These are phyloP conservation scores for Xanthia icteritia DNA, from an alignment of 2,888 invertebrate species.

Conservation along the genomic window DNA sequence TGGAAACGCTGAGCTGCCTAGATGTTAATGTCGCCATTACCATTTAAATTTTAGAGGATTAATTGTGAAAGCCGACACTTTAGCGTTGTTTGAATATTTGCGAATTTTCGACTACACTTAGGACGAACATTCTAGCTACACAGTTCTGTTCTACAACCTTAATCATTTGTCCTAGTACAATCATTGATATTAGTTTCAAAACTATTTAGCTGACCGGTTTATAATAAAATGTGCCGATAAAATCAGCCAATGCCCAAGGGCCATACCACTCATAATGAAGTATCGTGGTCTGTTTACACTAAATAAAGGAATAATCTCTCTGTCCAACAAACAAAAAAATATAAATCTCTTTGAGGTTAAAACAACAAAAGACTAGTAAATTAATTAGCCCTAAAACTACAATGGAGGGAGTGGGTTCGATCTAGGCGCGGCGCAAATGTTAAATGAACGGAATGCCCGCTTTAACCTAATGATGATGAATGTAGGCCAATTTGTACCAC, in stretches of 20 bases:
- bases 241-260: too few species aligned
- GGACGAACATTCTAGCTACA: not conserved
- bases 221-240: not conserved
- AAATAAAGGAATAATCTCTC: not conserved
- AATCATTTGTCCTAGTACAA: not conserved
- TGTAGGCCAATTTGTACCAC: slow-evolving; percentile 63
- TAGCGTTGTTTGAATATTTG: slow-evolving; percentile 43
- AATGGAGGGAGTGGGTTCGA: slow-evolving; percentile 61
- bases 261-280: not conserved
- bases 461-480: slow-evolving; percentile 57
- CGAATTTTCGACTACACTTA: slow-evolving; percentile 26
- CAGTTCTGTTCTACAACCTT: not conserved
- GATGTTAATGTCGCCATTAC: slow-evolving; percentile 60
- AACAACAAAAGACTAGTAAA: slow-evolving; percentile 56
- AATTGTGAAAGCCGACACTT: slow-evolving; percentile 60
- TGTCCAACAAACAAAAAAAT: slow-evolving; percentile 1
- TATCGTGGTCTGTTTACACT: not conserved
- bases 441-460: slow-evolving; percentile 66
- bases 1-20: slow-evolving; percentile 42
- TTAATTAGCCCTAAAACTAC: slow-evolving; percentile 59
- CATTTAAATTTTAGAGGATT: slow-evolving; percentile 60
- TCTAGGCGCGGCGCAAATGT: slow-evolving; percentile 65
- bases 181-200: not conserved
- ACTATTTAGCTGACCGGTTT: not conserved
- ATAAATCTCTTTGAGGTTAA: slow-evolving; percentile 24